Evolutionary conservation across 2,797 vertebrate species (phyloP).

Genomic region (Clarias fuscus): DNA sequence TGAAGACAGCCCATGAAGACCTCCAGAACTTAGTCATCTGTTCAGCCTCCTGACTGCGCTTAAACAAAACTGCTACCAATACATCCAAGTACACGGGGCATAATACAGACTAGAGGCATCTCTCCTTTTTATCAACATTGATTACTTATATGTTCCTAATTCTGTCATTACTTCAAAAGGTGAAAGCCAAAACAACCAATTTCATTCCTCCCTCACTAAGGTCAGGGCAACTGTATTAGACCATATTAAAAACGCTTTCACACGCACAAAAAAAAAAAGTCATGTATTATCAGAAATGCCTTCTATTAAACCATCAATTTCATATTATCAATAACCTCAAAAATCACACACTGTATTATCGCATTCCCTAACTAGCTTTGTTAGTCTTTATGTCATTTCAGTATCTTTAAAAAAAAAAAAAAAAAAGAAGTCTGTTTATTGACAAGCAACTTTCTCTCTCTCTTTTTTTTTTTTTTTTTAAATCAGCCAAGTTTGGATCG

Average conservation of each 20-base stretch:
- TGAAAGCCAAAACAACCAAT: slow-evolving; percentile 32
- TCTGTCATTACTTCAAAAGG: slow-evolving; percentile 37
- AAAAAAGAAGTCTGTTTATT: slow-evolving; percentile 42
- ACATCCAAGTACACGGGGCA: slow-evolving; percentile 41
- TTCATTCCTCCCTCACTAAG: slow-evolving; percentile 45
- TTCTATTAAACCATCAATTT: slow-evolving; percentile 48
- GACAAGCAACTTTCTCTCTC: slow-evolving; percentile 55
- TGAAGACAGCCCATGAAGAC: neutral
- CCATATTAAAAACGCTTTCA: slow-evolving; percentile 43
- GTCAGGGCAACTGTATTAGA: slow-evolving; percentile 44
- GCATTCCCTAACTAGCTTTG: slow-evolving; percentile 48
- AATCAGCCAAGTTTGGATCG: slow-evolving; percentile 51
- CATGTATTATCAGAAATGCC: slow-evolving; percentile 39
- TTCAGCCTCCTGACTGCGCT: neutral
- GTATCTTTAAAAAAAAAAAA: slow-evolving; percentile 28
- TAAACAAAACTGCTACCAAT: slow-evolving; percentile 20
- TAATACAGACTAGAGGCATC: slow-evolving; percentile 25
- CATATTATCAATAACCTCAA: slow-evolving; percentile 48
- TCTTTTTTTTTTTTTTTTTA: neutral
- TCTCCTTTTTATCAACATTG: slow-evolving; percentile 46
- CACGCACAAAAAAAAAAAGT: slow-evolving; percentile 36
- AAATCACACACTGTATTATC: slow-evolving; percentile 52
- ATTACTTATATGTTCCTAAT: slow-evolving; percentile 49
- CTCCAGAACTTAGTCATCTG: neutral
- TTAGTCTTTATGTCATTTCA: slow-evolving; percentile 56